These are phyloP conservation scores for Pseudopodoces humilis DNA, from an alignment of 2,113 vertebrate species.

Conservation along the genomic window DNA sequence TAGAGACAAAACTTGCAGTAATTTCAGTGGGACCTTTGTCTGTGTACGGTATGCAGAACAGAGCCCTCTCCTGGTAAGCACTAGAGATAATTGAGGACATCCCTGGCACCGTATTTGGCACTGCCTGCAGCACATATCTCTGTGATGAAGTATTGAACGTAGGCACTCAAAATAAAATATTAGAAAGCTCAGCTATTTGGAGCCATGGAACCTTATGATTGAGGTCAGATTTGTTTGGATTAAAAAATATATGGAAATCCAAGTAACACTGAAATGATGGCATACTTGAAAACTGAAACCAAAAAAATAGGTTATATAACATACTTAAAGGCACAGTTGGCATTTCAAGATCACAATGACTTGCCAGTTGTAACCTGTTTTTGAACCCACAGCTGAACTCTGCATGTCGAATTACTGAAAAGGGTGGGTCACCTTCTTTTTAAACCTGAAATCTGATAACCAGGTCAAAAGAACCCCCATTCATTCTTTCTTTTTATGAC, in stretches of 20 bases:
- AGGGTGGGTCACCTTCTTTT: slow-evolving; percentile 49
- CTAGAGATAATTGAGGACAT: slow-evolving; percentile 21
- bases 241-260: slow-evolving; percentile 13
- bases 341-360: slow-evolving; percentile 46
- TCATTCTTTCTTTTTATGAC: slow-evolving; percentile 60
- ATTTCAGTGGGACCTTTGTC: neutral
- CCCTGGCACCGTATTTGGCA: slow-evolving; percentile 42
- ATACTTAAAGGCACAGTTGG: slow-evolving; percentile 44
- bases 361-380: slow-evolving; percentile 51
- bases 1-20: neutral
- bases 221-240: slow-evolving; percentile 51
- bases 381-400: slow-evolving; percentile 47
- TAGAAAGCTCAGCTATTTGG: slow-evolving; percentile 43
- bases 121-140: slow-evolving; percentile 29
- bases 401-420: slow-evolving; percentile 37
- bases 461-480: slow-evolving; percentile 50
- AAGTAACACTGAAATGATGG: slow-evolving; percentile 12
- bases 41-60: neutral
- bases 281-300: slow-evolving; percentile 29
- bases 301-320: slow-evolving; percentile 40
- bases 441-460: slow-evolving; percentile 64
- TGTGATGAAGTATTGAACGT: neutral
- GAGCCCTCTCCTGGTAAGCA: slow-evolving; percentile 40
- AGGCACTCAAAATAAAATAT: slow-evolving; percentile 53
- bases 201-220: slow-evolving; percentile 28